These are phyloP conservation scores for Mungos mungo DNA, from an alignment of 2,113 vertebrate species.

Conservation along the genomic window DNA sequence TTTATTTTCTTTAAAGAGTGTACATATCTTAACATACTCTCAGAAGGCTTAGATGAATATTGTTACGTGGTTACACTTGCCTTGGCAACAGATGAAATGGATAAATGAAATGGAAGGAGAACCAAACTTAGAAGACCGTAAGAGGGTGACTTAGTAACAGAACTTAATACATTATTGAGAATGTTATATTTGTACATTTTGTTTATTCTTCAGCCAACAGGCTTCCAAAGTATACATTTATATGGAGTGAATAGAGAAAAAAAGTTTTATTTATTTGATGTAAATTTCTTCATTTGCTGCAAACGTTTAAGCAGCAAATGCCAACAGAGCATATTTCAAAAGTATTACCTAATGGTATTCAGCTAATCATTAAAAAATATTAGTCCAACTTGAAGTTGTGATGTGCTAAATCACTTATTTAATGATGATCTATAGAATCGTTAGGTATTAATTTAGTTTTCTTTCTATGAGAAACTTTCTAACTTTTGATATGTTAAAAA, in stretches of 20 bases:
- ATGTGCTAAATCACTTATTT: neutral
- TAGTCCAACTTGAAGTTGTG: neutral
- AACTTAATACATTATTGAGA: neutral
- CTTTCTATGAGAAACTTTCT: neutral
- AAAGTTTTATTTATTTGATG: neutral
- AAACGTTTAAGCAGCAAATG: neutral
- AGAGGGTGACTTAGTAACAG: neutral
- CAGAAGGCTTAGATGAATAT: neutral
- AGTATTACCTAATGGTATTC: neutral
- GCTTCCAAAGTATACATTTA: neutral
- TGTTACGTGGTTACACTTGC: neutral
- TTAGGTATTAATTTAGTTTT: neutral
- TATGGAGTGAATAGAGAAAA: neutral
- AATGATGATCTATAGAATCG: neutral
- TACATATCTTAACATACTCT: neutral
- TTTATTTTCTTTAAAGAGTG: neutral
- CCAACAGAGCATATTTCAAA: neutral
- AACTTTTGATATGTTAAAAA: neutral
- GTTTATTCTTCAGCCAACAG: neutral
- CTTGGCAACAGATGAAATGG: constrained; percentile 11
- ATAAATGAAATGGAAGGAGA: neutral
- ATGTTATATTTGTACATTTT: neutral
- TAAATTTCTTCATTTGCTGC: neutral
- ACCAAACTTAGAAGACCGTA: neutral
- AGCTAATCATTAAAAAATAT: neutral